A percentile compares a stretch with the other conserved stretches of the same genome.
Evolutionary conservation across 2,797 vertebrate species (phyloP).

Genomic region (Yasuhikotakia modesta): DNA sequence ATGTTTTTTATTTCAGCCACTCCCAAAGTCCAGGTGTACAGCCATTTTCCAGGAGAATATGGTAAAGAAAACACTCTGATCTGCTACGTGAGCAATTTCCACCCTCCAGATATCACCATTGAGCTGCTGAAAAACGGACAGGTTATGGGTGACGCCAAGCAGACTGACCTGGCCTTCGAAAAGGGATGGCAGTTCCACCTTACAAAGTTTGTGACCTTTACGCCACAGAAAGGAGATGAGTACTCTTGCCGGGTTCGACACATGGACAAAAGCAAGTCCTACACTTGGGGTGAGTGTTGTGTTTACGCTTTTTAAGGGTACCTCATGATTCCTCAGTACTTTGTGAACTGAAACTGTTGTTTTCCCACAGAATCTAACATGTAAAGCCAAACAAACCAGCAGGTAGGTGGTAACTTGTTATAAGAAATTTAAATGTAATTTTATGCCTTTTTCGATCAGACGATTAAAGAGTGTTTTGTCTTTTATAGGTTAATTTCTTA

Average conservation of each 20-base stretch:
- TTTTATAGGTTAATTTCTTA: background rate
- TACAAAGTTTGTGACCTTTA: conserved; percentile 66
- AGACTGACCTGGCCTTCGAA: conserved; percentile 82
- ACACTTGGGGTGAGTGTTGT: conserved; percentile 76
- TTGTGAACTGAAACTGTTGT: background rate
- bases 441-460: background rate
- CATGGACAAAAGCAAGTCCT: accelerated
- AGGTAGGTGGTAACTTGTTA: conserved; percentile 7
- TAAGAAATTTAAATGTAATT: background rate
- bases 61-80: conserved; percentile 74
- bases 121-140: conserved; percentile 59
- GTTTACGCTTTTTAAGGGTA: background rate
- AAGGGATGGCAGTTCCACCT: conserved; percentile 83
- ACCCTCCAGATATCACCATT: conserved; percentile 81
- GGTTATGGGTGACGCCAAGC: background rate
- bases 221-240: accelerated
- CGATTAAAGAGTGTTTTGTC: background rate
- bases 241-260: conserved; percentile 76
- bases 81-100: conserved; percentile 80
- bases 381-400: conserved; percentile 6
- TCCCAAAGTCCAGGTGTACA: conserved; percentile 80
- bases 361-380: conserved; percentile 29
- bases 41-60: conserved; percentile 5
- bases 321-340: background rate
- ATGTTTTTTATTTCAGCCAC: conserved; percentile 58